Evolutionary conservation across 1,140 invertebrate genomes (phyloP).

Genomic region (Leptoteleia sp.): DNA sequence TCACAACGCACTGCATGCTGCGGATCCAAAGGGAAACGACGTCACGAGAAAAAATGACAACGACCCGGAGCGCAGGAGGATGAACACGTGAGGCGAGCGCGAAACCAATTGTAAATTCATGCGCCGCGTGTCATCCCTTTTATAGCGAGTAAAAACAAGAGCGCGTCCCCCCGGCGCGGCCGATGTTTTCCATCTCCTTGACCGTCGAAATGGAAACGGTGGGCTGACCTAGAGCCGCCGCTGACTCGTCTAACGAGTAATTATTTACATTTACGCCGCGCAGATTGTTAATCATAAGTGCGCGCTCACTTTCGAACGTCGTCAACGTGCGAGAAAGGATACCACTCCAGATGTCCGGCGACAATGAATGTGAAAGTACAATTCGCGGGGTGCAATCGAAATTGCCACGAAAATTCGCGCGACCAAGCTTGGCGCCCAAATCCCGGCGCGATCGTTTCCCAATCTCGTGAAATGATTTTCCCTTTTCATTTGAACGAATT

Average conservation of each 20-base stretch:
- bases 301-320: conserved; percentile 62
- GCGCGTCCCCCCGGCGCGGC: conserved; percentile 12
- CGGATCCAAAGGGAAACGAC: conserved; percentile 7
- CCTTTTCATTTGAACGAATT: no score
- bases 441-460: no score
- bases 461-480: conserved; percentile 5
- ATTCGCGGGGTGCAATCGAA: conserved; percentile 34
- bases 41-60: conserved; percentile 14
- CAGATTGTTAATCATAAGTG: conserved; percentile 60
- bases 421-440: conserved; percentile 10
- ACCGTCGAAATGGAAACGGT: conserved; percentile 57
- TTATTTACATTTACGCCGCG: conserved; percentile 56
- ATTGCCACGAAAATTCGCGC: no score
- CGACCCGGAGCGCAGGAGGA: neutral
- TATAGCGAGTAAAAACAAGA: conserved; percentile 73
- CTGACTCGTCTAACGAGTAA: conserved; percentile 58
- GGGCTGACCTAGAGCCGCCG: conserved; percentile 57
- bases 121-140: conserved; percentile 68
- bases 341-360: conserved; percentile 49
- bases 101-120: conserved; percentile 71
- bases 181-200: conserved; percentile 47
- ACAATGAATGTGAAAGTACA: conserved; percentile 53
- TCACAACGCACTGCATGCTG: conserved; percentile 70
- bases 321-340: conserved; percentile 51
- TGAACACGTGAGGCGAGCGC: conserved; percentile 50